Percentiles rank a stretch among this genome's conserved stretches.
Conservation (phyloP, 2,888 invertebrate genomes). For the Erebia aethiops region DNA sequence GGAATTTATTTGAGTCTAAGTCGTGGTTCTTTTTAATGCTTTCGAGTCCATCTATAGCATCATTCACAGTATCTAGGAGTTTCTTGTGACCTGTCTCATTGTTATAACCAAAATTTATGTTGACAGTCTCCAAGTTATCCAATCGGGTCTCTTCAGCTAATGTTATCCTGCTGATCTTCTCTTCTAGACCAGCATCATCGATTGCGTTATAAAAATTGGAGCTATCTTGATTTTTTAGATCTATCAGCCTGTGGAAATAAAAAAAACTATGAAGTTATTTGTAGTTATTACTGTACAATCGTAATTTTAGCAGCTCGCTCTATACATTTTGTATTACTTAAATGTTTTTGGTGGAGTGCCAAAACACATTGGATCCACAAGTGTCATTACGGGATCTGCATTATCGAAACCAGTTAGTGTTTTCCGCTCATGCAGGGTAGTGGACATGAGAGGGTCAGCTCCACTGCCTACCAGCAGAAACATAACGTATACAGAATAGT, state of each 20-base stretch:
- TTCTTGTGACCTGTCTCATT: conserved; percentile 66
- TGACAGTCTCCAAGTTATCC: conserved; percentile 62
- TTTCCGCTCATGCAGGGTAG: no score
- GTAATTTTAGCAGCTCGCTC: no score
- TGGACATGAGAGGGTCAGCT: no score
- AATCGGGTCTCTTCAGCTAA: conserved; percentile 56
- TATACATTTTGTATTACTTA: no score
- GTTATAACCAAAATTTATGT: conserved; percentile 69
- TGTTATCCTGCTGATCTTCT: conserved; percentile 52
- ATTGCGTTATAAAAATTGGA: conserved; percentile 57
- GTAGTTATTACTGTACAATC: no score
- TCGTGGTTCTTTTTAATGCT: conserved; percentile 69
- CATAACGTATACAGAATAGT: no score
- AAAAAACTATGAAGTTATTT: neutral
- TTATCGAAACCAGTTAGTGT: no score
- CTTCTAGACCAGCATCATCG: conserved; percentile 52
- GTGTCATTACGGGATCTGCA: no score
- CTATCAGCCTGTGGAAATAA: conserved; percentile 58
- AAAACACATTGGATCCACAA: no score
- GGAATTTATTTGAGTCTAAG: conserved; percentile 59
- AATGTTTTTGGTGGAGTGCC: no score
- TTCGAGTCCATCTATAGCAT: conserved; percentile 67
- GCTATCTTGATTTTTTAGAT: conserved; percentile 59
- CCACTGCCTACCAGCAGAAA: no score
- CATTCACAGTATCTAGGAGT: conserved; percentile 67